Base-by-base conservation (phyloP, 2,113 vertebrate genomes). In the Panthera uncia region DNA sequence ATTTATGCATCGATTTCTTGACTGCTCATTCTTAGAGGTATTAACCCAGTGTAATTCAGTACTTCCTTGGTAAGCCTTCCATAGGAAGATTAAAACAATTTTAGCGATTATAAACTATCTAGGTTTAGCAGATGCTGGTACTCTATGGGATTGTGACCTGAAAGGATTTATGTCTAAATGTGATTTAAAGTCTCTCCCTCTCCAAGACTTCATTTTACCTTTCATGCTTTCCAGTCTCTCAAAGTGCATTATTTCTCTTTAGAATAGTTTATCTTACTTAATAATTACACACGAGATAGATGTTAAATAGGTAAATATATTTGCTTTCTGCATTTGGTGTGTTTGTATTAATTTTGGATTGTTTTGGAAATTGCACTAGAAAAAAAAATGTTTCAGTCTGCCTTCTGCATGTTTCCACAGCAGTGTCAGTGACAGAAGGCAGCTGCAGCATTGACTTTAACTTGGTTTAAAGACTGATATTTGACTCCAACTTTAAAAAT, bases 51-150 rank as follows among this genome's bases (percentile, higher is more conserved):
- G 97, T 98, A 98, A 98, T 98, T 98, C 98, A 98, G 98, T 95
- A 97, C 97, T 98, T 98, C 98, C 98, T 98, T 97, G 96, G 97
- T 96, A 98, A 98, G 97, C 89, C 95, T 97, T 98, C 96, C 94
- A 38, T 82, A 97, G 98, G 98, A 98, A 98, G 98, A 98, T 98
- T 98, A 98, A 97, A 98, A 98, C 94, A 98, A 96, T 98, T 97
- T 98, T 92, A 92, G 98, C 95, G 98, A 98, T 98, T 98, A 98
- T 92, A 97, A 97, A 97, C 97, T 97, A 97, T 98, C 98, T 98
- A 95, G 93, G 94, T 84, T 98, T 96, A 96, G 97, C 98, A 99
- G 98, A 98, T 98, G 98, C 92, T 98, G 98, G 96, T 97, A 98
- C 98, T 98, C 98, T 98, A 98, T 92, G 97, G 98, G 97, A 97